Percentiles rank a stretch among this genome's conserved stretches.
Evolutionary conservation across 2,113 vertebrate genomes (phyloP).

Genomic region (Climacteris rufus): DNA sequence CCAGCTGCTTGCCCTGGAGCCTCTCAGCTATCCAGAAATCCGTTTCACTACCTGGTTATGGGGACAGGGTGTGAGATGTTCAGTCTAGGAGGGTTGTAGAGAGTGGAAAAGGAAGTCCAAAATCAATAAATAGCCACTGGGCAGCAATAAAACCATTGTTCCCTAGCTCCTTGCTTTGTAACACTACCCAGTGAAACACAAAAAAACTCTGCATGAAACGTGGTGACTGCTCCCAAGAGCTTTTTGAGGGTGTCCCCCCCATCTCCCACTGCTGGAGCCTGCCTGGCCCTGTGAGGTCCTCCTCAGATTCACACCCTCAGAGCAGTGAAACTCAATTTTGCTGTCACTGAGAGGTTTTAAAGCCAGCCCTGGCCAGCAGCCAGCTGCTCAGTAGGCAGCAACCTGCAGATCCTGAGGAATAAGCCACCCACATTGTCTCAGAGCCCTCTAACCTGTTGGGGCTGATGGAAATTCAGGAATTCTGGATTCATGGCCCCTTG

Average conservation of each 20-base stretch:
- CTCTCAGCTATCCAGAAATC: neutral
- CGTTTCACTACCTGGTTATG: neutral
- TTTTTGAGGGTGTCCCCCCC: neutral
- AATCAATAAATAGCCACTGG: neutral
- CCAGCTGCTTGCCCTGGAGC: neutral
- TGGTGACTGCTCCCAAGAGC: neutral
- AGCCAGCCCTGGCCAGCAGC: neutral
- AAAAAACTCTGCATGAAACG: neutral
- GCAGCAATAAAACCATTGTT: neutral
- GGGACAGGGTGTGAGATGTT: neutral
- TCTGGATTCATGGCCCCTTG: neutral
- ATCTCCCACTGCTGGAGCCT: neutral
- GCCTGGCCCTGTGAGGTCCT: neutral
- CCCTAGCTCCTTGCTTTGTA: neutral
- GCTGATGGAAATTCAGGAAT: neutral
- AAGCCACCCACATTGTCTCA: neutral
- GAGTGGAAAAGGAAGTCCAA: neutral
- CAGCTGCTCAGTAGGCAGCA: neutral
- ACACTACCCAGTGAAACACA: fast-evolving
- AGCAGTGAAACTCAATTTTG: neutral
- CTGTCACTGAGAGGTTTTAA: neutral
- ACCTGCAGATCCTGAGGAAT: neutral
- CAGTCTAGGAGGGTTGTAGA: neutral
- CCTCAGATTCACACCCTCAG: neutral
- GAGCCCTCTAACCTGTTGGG: neutral